Evolutionary conservation across 2,888 invertebrate species (phyloP), one percentile per base, ranked within the genome.

Genomic region (Phaonia tiefii): DNA sequence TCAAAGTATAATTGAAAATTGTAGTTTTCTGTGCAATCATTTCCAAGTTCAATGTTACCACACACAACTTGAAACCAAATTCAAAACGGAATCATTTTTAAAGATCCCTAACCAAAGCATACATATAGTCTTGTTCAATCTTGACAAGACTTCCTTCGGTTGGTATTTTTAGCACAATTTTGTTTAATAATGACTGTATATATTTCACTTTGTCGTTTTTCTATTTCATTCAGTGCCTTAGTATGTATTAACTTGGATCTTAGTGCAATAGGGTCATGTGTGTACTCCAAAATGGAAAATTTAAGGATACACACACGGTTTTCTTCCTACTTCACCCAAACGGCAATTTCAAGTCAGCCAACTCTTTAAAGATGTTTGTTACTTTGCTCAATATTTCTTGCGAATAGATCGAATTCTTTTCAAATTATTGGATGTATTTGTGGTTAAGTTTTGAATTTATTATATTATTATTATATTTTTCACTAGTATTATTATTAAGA

Each of bases 241-340:
- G 54, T 60, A 15, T 60, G 54, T 51, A 46, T 67, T 60, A 67
- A 67, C 26, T 46, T 8, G 46, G 69, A 77, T 77, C 2, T 37
- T 67, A 67, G 75, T 77, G 77, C 71, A 81, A 31, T 78, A 72
- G 75, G 81, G 54, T 70, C 74, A 77, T 71, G 46, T 60, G 58
- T 70, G 37, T 70, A 67, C 63, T 67, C 58, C 7, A 65, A 65
- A 69, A 54, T 17, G 39, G 22, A 42, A n/a, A 26, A 60, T 49
- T 70, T 75, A 67, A 81, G 80, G 77, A 81, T 77, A 81, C 77
- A 81, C 73, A 76, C 80, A 77, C 67, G 77, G 70, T 80, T 20
- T 42, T 42, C 42, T 42, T 63, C 22, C 22, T 63, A 22, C 42
- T 39, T 39, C 63, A 39, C 31, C 8, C 8, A n/a, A n/a, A n/a